Conservation (phyloP, 2,797 vertebrate genomes). For the Hoplostethus mediterraneus region DNA sequence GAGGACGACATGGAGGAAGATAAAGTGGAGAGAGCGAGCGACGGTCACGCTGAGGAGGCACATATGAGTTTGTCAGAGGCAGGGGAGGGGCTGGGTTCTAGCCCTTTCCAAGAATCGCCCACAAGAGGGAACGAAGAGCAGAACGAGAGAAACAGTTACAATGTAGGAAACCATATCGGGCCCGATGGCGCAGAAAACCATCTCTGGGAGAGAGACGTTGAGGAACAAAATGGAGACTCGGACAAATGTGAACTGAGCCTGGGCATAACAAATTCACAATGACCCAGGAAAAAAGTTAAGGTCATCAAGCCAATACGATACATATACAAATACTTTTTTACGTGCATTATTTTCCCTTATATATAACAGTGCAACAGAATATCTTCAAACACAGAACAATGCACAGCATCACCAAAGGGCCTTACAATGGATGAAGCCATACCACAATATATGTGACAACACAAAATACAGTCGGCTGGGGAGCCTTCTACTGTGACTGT, state of each 20-base stretch:
- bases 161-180: slow-evolving; percentile 32
- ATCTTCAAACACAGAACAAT: slow-evolving; percentile 44
- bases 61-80: slow-evolving; percentile 29
- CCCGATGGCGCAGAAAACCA: slow-evolving; percentile 34
- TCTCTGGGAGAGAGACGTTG: slow-evolving; percentile 54
- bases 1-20: slow-evolving; percentile 72
- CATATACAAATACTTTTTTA: slow-evolving; percentile 50
- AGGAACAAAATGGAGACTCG: slow-evolving; percentile 62
- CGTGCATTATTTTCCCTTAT: slow-evolving; percentile 12
- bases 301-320: slow-evolving; percentile 42
- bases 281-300: slow-evolving; percentile 72
- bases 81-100: slow-evolving; percentile 38
- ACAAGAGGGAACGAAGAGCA: slow-evolving; percentile 24
- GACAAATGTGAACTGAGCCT: slow-evolving; percentile 72
- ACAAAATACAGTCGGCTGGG: slow-evolving; percentile 11
- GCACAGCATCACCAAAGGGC: slow-evolving; percentile 58
- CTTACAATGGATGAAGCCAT: slow-evolving; percentile 70
- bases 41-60: slow-evolving; percentile 37
- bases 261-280: slow-evolving; percentile 60
- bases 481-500: slow-evolving; percentile 6
- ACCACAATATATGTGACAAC: slow-evolving; percentile 51
- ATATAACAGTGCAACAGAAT: slow-evolving; percentile 33
- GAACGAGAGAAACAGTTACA: slow-evolving; percentile 43
- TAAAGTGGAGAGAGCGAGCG: slow-evolving; percentile 38
- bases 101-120: slow-evolving; percentile 26